Conservation (phyloP, 2,113 vertebrate species). For the Oenanthe oenanthe region DNA sequence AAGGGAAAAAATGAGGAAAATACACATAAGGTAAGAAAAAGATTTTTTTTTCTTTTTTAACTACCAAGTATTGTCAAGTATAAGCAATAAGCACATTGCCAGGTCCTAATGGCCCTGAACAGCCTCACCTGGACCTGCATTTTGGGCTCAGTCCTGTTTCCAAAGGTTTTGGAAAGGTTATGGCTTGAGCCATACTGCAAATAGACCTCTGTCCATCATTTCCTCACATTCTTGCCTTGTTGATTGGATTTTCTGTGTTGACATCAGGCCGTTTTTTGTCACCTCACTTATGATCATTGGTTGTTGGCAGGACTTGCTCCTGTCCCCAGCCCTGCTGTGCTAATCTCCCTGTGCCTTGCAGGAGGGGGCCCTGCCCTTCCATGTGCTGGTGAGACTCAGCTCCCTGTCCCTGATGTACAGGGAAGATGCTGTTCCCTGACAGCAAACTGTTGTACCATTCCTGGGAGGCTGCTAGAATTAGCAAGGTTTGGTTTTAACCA, state of each 20-base stretch:
- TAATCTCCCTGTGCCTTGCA: neutral
- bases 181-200: neutral
- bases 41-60: neutral
- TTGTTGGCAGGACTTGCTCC: neutral
- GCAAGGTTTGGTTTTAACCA: neutral
- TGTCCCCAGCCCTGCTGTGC: neutral
- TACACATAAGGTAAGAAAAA: neutral
- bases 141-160: neutral
- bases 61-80: neutral
- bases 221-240: neutral
- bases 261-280: neutral
- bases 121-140: neutral
- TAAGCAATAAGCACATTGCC: neutral
- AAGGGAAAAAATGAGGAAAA: neutral
- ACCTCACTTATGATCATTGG: neutral
- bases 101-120: neutral
- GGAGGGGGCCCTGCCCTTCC: neutral
- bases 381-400: neutral
- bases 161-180: rapidly evolving
- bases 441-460: neutral
- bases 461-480: neutral
- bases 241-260: neutral
- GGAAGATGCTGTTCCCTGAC: neutral
- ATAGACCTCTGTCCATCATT: neutral
- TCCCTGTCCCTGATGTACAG: neutral